Conservation (phyloP, 2,113 vertebrate species). For the Perca fluviatilis region DNA sequence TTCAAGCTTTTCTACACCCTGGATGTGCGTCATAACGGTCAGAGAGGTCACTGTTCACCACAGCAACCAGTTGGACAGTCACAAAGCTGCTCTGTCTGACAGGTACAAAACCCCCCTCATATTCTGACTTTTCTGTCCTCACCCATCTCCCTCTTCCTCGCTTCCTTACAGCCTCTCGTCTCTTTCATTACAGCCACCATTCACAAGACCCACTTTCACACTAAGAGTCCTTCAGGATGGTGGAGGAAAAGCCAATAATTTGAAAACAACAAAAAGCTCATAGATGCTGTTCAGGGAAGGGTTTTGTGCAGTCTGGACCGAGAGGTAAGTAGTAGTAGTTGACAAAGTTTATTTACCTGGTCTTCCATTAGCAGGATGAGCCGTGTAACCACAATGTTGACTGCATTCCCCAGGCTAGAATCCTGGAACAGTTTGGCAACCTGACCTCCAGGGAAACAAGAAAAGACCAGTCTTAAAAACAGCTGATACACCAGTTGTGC, state of each 20-base stretch:
- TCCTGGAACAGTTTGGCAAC: constrained; percentile 99
- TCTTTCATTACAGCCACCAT: constrained; percentile 48
- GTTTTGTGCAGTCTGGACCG: constrained; percentile 11
- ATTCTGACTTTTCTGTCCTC: constrained; percentile 39
- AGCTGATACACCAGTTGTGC: constrained; percentile 44
- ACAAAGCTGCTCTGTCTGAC: constrained; percentile 66
- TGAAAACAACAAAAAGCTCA: constrained; percentile 66
- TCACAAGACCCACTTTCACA: constrained; percentile 46
- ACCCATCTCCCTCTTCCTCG: constrained; percentile 40
- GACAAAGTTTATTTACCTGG: constrained; percentile 86
- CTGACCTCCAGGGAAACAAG: constrained; percentile 99
- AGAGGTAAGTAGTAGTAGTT: not conserved
- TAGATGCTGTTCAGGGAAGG: constrained; percentile 40
- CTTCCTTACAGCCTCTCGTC: constrained; percentile 28
- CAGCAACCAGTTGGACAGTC: constrained; percentile 61
- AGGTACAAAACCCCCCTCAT: constrained; percentile 49
- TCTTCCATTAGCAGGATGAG: constrained; percentile 98
- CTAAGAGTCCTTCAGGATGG: constrained; percentile 30
- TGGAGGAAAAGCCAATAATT: constrained; percentile 69
- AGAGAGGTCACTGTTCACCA: constrained; percentile 56
- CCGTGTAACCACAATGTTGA: constrained; percentile 96
- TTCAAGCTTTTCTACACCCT: constrained; percentile 27
- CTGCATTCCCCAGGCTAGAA: constrained; percentile 98
- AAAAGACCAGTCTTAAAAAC: constrained; percentile 98
- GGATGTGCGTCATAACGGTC: constrained; percentile 50